A percentile compares a stretch with the other conserved stretches of the same genome.
phyloP scores from a whole-genome alignment of 1,140 invertebrate genomes.

The Magallana ariakensis region DNA sequence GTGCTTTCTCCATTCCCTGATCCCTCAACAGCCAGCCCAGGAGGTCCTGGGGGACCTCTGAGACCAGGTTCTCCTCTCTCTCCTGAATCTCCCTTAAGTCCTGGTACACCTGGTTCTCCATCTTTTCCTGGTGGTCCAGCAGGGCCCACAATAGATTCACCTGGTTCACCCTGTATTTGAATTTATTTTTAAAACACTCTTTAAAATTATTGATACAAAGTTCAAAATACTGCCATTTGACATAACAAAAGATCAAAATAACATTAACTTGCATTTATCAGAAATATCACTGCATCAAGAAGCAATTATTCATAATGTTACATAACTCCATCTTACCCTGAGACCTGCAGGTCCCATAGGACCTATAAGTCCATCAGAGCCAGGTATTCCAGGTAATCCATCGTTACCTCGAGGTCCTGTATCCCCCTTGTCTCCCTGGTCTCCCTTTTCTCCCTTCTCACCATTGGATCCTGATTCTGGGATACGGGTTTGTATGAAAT shows the following conservation, averaged over 20 bases:
- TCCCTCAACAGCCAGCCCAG: conserved; percentile 16
- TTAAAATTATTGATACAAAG: too few relatives aligned
- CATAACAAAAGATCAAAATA: too few relatives aligned
- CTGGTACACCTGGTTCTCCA: conserved; percentile 29
- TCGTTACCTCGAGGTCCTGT: conserved; percentile 1
- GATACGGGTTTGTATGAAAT: not conserved
- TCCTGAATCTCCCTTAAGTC: conserved; percentile 35
- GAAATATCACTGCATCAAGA: too few relatives aligned
- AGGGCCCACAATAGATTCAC: not conserved
- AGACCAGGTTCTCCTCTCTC: conserved; percentile 39
- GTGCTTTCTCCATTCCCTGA: not conserved
- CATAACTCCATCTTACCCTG: not conserved
- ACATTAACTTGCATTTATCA: too few relatives aligned
- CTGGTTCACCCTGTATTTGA: not conserved
- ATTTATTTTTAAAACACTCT: too few relatives aligned
- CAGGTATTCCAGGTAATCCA: conserved; percentile 11
- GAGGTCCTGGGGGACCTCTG: conserved; percentile 37
- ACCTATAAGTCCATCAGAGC: not conserved
- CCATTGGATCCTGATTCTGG: conserved; percentile 16
- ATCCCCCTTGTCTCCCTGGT: conserved; percentile 39
- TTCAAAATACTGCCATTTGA: too few relatives aligned
- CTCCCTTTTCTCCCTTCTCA: conserved; percentile 46
- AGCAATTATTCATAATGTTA: too few relatives aligned
- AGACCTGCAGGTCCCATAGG: not conserved
- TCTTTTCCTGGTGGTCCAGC: conserved; percentile 41